Evolutionary conservation across 2,113 vertebrate genomes (phyloP).

Genomic region (Ailurus styani): DNA sequence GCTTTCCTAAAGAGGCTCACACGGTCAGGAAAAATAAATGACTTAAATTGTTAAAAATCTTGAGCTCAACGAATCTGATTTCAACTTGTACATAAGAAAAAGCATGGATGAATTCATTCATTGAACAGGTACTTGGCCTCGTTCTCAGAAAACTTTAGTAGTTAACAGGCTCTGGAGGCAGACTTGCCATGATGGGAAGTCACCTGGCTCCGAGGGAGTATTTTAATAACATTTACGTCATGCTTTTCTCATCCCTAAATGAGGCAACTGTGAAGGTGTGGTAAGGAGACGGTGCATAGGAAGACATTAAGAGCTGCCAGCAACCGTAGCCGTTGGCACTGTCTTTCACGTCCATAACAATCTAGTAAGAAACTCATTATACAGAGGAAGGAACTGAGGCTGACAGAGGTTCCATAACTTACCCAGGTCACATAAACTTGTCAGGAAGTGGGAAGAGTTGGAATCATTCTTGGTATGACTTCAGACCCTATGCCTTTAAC

Average conservation of each 20-base stretch:
- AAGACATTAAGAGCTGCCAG: background rate
- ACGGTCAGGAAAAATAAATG: background rate
- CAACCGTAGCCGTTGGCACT: no score
- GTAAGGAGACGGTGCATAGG: background rate
- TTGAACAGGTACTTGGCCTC: background rate
- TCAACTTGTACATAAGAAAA: background rate
- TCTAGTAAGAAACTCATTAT: background rate
- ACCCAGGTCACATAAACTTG: background rate
- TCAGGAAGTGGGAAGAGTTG: background rate
- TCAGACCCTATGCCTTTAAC: background rate
- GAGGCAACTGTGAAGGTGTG: background rate
- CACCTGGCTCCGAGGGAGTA: background rate
- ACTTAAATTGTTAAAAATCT: background rate
- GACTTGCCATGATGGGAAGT: background rate
- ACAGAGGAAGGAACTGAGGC: background rate
- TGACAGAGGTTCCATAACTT: background rate
- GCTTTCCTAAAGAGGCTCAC: background rate
- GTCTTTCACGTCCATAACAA: background rate
- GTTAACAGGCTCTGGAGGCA: background rate
- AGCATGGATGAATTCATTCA: background rate
- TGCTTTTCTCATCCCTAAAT: background rate
- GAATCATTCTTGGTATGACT: background rate
- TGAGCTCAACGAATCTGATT: background rate
- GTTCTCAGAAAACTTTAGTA: conserved; percentile 17
- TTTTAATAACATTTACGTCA: background rate